Conservation (phyloP, 2,797 vertebrate species). For the Sardinella longiceps region DNA sequence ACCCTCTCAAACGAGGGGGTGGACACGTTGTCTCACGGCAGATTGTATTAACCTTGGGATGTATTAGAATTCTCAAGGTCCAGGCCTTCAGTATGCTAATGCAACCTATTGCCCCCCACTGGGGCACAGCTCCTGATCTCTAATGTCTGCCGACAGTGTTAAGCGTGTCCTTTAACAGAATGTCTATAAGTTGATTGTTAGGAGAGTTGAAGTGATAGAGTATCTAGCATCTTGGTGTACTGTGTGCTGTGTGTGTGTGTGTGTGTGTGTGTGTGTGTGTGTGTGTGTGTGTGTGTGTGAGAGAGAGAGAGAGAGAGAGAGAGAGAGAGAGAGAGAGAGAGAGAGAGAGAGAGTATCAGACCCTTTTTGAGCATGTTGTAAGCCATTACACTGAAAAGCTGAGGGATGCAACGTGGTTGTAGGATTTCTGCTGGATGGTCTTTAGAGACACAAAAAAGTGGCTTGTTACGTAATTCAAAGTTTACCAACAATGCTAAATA, state of each 20-base stretch:
- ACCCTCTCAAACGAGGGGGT: not conserved
- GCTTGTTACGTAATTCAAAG: not conserved
- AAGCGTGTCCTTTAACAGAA: not conserved
- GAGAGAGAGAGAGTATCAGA: no score
- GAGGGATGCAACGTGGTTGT: not conserved
- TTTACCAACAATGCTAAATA: slow-evolving; percentile 12
- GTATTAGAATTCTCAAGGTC: slow-evolving; percentile 25
- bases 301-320: no score
- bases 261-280: slow-evolving; percentile 3
- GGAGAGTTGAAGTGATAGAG: not conserved
- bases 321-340: no score
- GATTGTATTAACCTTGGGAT: slow-evolving; percentile 12
- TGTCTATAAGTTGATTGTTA: not conserved
- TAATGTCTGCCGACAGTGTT: not conserved
- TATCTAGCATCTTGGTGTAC: no score
- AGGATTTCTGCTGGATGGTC: not conserved
- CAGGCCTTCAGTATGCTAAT: slow-evolving; percentile 3
- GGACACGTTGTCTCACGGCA: not conserved
- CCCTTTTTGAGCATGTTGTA: not conserved
- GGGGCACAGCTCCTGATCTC: not conserved
- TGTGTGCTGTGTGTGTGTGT: not conserved
- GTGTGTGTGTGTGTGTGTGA: not conserved
- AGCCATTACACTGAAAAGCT: not conserved
- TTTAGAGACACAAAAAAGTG: not conserved
- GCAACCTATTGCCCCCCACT: slow-evolving; percentile 10